Evolutionary conservation across 2,888 invertebrate genomes (phyloP).

Genomic region (Calephelis perditalis): DNA sequence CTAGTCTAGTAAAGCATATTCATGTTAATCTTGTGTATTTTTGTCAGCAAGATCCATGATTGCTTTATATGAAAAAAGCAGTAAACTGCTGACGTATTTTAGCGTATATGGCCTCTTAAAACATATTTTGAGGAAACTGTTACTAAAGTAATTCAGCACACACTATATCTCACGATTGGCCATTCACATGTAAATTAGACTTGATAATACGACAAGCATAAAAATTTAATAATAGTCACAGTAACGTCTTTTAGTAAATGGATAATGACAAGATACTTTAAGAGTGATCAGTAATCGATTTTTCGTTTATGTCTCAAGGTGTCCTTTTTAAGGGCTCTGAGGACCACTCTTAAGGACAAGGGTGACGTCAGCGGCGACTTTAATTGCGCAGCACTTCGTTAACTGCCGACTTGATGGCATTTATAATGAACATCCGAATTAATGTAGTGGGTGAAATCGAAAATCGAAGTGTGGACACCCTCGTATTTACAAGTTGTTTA

Average conservation of each 20-base stretch:
- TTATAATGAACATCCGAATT: constrained; percentile 77
- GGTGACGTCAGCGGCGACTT: constrained; percentile 74
- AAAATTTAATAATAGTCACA: neutral
- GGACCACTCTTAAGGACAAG: constrained; percentile 46
- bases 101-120: no score
- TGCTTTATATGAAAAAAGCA: no score
- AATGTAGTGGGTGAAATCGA: constrained; percentile 76
- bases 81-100: no score
- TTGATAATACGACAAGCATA: neutral
- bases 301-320: constrained; percentile 65
- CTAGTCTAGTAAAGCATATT: no score
- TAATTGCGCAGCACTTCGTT: constrained; percentile 78
- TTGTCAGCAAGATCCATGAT: no score
- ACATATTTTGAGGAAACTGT: no score
- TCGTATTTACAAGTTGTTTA: constrained; percentile 55
- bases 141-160: no score
- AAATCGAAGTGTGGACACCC: constrained; percentile 67
- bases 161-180: no score
- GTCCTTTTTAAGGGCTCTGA: constrained; percentile 56
- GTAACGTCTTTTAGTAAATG: constrained; percentile 6
- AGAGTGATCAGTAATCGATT: constrained; percentile 61
- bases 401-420: constrained; percentile 75
- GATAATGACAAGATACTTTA: constrained; percentile 33
- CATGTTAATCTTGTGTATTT: no score
- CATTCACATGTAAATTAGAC: no score